Base-by-base conservation (phyloP, 2,888 invertebrate genomes). In the Heliconius erato region DNA sequence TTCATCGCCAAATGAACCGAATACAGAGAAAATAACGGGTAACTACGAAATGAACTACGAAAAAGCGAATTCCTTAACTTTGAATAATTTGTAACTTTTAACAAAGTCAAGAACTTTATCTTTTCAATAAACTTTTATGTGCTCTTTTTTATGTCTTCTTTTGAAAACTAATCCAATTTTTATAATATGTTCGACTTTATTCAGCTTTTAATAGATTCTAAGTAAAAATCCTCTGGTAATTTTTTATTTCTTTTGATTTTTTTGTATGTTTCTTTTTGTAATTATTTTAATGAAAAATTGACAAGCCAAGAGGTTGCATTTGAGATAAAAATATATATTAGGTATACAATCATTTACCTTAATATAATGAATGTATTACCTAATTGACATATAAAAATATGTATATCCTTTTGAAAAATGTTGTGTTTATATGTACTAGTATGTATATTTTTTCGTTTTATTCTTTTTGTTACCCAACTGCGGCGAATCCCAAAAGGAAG, bases 51-150 rank as follows among this genome's bases (percentile, higher is more conserved):
- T 7, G 40, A 35, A 71, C 72, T 28, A n/a, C 35, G 65, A 59
- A 82, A 80, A 80, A 80, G 80, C 74, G 79, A 82, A 80, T 83
- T 80, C 79, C 79, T 83, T 74, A 82, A 82, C 83, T 83, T 83
- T 83, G 79, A 83, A 84, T 83, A 82, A 83, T 84, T 84, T 79
- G 77, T 80, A 84, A 84, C 79, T 84, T 84, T 78, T 79, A 82
- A 81, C 83, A 83, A 81, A 83, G 83, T 82, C 83, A 83, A 81
- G 83, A 84, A 79, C 74, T 82, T 84, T 72, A 82, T 82, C 83
- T 83, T 82, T 83, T 79, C 82, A 82, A 83, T 83, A 83, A 84
- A 83, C 79, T 84, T 84, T 83, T 83, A 83, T 80, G 83, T 79
- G 35, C 69, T 79, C 81, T 71, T 84, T n/a, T 84, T 83, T 82